These are phyloP conservation scores for Ellobius talpinus DNA, from an alignment of 2,113 vertebrate genomes.

Conservation along the genomic window DNA sequence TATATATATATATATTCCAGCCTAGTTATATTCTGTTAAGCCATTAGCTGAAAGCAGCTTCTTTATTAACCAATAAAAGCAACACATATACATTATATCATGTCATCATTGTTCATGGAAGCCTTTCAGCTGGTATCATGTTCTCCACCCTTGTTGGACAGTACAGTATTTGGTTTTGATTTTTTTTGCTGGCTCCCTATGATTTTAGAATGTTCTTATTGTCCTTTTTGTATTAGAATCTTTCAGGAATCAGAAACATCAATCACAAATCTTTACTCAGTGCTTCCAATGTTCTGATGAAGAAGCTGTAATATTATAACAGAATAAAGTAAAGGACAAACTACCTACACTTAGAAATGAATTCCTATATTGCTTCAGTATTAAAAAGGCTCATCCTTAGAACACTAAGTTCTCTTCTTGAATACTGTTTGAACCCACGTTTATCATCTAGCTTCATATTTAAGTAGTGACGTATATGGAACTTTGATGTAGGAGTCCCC, in stretches of 20 bases:
- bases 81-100: too few relatives aligned
- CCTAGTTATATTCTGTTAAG: too few relatives aligned
- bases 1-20: too few relatives aligned
- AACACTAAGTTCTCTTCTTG: neutral
- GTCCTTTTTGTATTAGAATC: neutral
- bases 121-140: neutral
- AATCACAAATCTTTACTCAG: neutral
- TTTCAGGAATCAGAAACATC: neutral
- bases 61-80: too few relatives aligned
- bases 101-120: neutral
- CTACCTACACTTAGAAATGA: neutral
- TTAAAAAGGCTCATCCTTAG: neutral
- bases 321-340: neutral
- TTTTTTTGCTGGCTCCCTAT: neutral
- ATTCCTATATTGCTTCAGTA: neutral
- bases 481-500: too few relatives aligned
- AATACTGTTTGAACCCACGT: neutral
- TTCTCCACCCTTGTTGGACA: neutral
- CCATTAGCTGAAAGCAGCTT: too few relatives aligned
- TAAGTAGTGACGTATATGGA: neutral
- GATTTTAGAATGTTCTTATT: neutral
- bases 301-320: neutral
- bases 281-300: neutral
- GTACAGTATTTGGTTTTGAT: neutral
- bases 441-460: neutral